Evolutionary conservation across 2,888 invertebrate species (phyloP).

Genomic region (Pristionchus maxplancki): DNA sequence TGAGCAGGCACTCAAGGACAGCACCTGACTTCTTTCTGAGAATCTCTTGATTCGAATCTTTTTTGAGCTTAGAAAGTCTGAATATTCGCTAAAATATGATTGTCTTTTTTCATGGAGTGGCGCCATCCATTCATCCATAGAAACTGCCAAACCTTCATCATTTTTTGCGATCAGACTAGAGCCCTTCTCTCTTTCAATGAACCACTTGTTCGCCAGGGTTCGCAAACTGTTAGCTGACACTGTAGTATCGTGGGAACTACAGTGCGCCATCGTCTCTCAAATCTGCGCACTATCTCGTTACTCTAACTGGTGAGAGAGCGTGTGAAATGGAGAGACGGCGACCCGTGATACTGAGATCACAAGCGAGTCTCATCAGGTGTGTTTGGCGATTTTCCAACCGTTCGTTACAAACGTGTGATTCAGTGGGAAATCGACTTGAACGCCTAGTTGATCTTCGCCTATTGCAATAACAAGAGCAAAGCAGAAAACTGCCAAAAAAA

Average conservation of each 20-base stretch:
- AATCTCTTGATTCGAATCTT: background rate
- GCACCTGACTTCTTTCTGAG: background rate
- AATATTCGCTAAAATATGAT: too few relatives aligned
- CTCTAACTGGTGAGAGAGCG: background rate
- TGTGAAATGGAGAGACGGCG: background rate
- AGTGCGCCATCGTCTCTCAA: background rate
- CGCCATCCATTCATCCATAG: background rate
- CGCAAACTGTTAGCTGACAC: constrained; percentile 4
- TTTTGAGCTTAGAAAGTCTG: background rate
- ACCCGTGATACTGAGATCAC: background rate
- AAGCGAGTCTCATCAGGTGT: background rate
- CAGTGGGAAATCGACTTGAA: background rate
- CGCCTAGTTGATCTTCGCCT: background rate
- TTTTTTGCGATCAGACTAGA: background rate
- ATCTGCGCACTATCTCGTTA: background rate
- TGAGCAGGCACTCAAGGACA: background rate
- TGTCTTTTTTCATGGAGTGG: too few relatives aligned
- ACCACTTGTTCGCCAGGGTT: background rate
- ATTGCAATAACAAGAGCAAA: background rate
- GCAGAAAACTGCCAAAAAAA: background rate
- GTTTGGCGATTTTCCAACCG: background rate
- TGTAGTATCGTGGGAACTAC: background rate
- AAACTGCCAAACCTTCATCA: background rate
- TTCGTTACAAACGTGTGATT: background rate
- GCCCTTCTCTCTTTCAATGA: background rate